A percentile compares a stretch with the other conserved stretches of the same genome.
Evolutionary conservation across 2,113 vertebrate species (phyloP).

Genomic region (Romanogobio albipinnatus): DNA sequence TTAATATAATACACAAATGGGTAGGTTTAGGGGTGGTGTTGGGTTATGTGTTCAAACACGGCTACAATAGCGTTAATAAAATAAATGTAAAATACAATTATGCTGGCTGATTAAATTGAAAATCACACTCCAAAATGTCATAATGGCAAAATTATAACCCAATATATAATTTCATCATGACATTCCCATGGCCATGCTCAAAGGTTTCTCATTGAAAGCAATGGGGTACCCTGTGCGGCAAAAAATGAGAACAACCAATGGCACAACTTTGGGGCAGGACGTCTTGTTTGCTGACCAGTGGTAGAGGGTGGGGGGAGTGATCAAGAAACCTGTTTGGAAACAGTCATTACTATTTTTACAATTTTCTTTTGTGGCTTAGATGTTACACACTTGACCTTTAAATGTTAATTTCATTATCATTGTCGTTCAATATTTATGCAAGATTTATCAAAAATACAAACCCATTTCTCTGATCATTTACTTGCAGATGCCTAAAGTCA

Average conservation of each 20-base stretch:
- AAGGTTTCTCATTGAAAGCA: too few species aligned
- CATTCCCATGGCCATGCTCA: too few species aligned
- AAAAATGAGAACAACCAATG: background rate
- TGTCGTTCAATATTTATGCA: background rate
- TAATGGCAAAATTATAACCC: too few species aligned
- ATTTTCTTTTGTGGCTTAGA: background rate
- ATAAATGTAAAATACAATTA: too few species aligned
- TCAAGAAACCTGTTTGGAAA: background rate
- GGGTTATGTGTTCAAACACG: too few species aligned
- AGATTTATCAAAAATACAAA: background rate
- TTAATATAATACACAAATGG: too few species aligned
- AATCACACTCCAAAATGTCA: too few species aligned
- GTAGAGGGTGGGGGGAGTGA: background rate
- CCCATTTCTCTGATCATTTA: background rate
- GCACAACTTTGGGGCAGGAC: background rate
- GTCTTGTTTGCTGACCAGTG: background rate
- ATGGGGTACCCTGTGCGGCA: too few species aligned
- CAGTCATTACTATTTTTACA: background rate
- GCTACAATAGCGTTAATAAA: too few species aligned
- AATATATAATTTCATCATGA: too few species aligned
- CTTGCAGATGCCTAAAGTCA: conserved; percentile 81
- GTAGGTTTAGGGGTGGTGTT: too few species aligned
- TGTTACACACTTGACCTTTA: background rate
- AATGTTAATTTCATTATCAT: background rate
- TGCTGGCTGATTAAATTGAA: too few species aligned